phyloP scores from a whole-genome alignment of 2,888 invertebrate species.

The Cheilosia impressa region DNA sequence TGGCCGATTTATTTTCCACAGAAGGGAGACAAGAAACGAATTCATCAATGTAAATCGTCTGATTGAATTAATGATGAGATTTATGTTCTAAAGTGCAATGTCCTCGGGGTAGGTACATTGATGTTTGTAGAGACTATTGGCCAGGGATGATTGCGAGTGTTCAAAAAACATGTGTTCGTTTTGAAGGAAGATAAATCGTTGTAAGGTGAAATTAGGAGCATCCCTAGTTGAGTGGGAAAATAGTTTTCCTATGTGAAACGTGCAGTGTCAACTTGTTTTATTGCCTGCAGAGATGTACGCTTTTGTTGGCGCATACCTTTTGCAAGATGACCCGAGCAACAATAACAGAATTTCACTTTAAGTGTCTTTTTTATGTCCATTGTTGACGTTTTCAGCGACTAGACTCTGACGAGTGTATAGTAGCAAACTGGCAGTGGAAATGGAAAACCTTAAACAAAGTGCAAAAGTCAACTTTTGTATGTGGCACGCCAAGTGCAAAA shows the following conservation, averaged over 20 bases:
- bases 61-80: constrained; percentile 72
- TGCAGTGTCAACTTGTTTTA: no score
- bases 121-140: background rate
- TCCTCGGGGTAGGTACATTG: constrained; percentile 29
- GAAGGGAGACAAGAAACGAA: constrained; percentile 44
- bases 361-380: background rate
- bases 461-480: background rate
- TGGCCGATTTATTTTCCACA: constrained; percentile 57
- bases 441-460: background rate
- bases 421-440: background rate
- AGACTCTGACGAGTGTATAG: background rate
- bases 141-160: background rate
- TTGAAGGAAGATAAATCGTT: background rate
- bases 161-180: background rate
- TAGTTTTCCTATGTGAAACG: no score
- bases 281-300: no score
- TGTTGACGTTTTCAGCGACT: background rate
- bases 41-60: constrained; percentile 70
- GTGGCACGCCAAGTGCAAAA: background rate
- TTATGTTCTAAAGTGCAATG: constrained; percentile 50
- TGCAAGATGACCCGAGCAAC: background rate
- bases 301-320: background rate
- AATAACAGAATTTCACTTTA: background rate
- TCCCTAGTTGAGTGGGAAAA: no score
- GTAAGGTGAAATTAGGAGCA: background rate